A percentile compares a stretch with the other conserved stretches of the same genome.
Evolutionary conservation across 2,888 invertebrate species (phyloP).

Genomic region (Chloroclystis v-ata): DNA sequence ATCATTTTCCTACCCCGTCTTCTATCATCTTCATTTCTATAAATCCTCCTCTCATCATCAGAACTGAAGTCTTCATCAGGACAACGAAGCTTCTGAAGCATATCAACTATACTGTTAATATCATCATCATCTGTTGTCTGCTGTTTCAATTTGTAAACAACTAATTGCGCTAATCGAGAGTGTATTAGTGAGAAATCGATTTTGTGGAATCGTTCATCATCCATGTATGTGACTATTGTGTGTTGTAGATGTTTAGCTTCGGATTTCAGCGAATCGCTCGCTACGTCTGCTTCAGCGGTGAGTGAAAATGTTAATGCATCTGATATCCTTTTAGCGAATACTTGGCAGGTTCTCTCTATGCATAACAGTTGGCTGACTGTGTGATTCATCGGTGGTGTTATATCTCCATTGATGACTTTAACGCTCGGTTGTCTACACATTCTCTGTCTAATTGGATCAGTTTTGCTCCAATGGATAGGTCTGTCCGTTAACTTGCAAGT

Average conservation of each 20-base stretch:
- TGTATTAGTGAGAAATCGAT: constrained; percentile 83
- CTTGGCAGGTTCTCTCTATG: constrained; percentile 72
- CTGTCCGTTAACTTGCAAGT: constrained; percentile 72
- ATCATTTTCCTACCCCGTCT: constrained; percentile 45
- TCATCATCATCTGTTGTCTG: constrained; percentile 63
- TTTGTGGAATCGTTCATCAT: constrained; percentile 80
- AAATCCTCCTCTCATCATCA: constrained; percentile 70
- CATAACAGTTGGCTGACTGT: constrained; percentile 64
- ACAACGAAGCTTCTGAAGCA: constrained; percentile 59
- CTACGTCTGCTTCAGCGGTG: constrained; percentile 75
- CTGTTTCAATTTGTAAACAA: constrained; percentile 78
- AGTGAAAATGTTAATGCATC: constrained; percentile 79
- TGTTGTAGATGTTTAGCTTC: constrained; percentile 84
- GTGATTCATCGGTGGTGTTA: constrained; percentile 45
- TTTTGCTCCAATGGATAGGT: constrained; percentile 53
- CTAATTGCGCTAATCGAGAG: constrained; percentile 80
- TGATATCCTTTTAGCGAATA: constrained; percentile 84
- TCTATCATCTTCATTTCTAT: constrained; percentile 10
- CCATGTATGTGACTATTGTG: constrained; percentile 82
- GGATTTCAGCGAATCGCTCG: constrained; percentile 78
- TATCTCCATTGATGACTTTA: constrained; percentile 51
- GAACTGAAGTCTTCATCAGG: constrained; percentile 78
- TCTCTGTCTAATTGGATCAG: constrained; percentile 55
- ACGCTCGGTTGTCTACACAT: constrained; percentile 52
- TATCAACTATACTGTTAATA: constrained; percentile 56